Base-by-base conservation (phyloP, 2,888 invertebrate genomes). In the Apantesis nais region DNA sequence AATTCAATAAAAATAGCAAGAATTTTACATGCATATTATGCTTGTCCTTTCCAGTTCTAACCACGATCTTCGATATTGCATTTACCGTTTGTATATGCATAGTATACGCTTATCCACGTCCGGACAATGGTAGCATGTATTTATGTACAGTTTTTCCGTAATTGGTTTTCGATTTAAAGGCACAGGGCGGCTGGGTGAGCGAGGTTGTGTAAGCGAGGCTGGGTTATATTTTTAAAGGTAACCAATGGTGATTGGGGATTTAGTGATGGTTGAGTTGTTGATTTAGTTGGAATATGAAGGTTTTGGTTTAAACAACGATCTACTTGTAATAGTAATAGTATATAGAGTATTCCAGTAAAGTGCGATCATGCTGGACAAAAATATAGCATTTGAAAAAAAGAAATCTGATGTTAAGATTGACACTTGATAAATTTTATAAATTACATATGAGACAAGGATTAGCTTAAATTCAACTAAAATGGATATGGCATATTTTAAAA, bases 111-210 rank as follows among this genome's bases (percentile, higher is more conserved):
- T 77, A 81, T 79, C 86, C 84, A 86, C 82, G 85, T 78, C 82
- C 83, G 82, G 82, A 89, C 87, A 85, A 84, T 86, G 86, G 84
- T 80, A 82, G 83, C 86, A 82, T 84, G 81, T 83, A 88, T 88
- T 88, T 92, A 86, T 90, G 88, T 92, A 80, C 84, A 90, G 90
- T 91, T 93, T 93, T 93, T 93, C 92, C 90, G 88, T 93, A 93
- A 93, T 93, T 93, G 93, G 92, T 93, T 93, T 93, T 93, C 92
- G 92, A 91, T 91, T 91, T 91, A 90, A 91, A 90, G 84, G 86
- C 82, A 80, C 82, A 79, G 85, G 83, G 81, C 83, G 81, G 81
- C 80, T 80, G 78, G 80, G 82, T 80, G 78, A 78, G 76, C 72
- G 78, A 72, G 76, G 77, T 74, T 72, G 74, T 72, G 76, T 80